Base-by-base conservation (phyloP, 2,888 invertebrate genomes). In the Philereme vetulata region DNA sequence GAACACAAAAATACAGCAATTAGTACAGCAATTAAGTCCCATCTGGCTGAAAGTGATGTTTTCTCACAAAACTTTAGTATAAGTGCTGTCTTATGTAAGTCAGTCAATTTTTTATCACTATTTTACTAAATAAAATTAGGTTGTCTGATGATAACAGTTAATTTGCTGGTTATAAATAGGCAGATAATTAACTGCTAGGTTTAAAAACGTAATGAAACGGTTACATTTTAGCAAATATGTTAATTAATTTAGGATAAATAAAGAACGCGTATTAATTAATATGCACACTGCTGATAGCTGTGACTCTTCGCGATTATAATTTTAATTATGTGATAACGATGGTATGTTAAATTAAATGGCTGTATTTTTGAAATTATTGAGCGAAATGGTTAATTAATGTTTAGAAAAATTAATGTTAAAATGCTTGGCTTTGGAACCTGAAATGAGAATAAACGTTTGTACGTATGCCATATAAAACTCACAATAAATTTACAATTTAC, bases 161-260 rank as follows among this genome's bases (percentile, higher is more conserved):
- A 55, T 51, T 55, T 43, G 35, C 32, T 43, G 40, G 35, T 54
- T 54, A 54, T 60, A 54, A 54, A 51, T 50, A 45, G 33, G 51
- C 36, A 32, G 42, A 50, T 59, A 42, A 5, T 33, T 43, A 35
- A 10, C 34, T 8, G 8, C 8, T 7, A 4, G 8, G 1, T 46
- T 46, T 32, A 43, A 43, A 11, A 2, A 11, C 3, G 35, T 43
- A 11, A 21, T 11, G 11, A 11, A 42, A 38, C 11, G 51, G 51
- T 45, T 50, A 9, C 9, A 5, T 44, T 36, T 44, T 3, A 9
- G 21, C 35, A 42, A 56, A 35, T 4, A 58, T 38, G 46, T 21
- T 48, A 49, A 49, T 44, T 58, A 49, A 46, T 49, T 52, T 44
- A 51, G 51, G 45, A 42, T 4, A 43, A 5, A 43, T 43, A 43